Evolutionary conservation across 2,113 vertebrate genomes (phyloP).

Genomic region (Grus americana): DNA sequence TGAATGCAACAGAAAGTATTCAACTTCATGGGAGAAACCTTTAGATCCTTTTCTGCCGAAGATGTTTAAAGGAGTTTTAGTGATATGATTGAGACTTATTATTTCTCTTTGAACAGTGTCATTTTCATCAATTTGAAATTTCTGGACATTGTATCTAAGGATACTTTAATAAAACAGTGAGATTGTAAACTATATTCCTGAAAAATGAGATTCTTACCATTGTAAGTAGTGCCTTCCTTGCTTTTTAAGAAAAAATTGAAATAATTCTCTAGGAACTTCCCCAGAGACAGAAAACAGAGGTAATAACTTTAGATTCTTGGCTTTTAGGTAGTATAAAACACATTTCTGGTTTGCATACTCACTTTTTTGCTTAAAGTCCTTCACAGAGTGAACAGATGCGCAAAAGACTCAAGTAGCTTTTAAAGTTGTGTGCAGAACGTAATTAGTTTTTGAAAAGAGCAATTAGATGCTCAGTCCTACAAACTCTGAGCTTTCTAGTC

Average conservation of each 20-base stretch:
- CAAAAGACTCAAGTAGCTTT: neutral
- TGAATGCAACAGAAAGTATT: neutral
- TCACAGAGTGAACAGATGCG: neutral
- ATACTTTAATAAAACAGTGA: neutral
- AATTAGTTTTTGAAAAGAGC: neutral
- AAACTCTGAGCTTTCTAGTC: neutral
- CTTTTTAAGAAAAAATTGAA: neutral
- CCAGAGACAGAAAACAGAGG: neutral
- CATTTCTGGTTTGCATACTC: neutral
- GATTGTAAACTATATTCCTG: neutral
- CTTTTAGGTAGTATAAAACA: neutral
- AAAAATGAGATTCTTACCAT: neutral
- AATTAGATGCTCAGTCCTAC: neutral
- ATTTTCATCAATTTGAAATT: neutral
- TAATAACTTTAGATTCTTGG: neutral
- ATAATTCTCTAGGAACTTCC: neutral
- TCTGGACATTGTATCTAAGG: neutral
- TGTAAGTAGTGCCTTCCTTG: neutral
- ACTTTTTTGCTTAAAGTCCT: neutral
- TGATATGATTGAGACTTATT: neutral
- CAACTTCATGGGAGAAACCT: neutral
- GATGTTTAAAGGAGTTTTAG: neutral
- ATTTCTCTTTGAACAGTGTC: neutral
- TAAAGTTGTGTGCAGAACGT: neutral
- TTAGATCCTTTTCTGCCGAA: neutral